A percentile compares a stretch with the other conserved stretches of the same genome.
These are phyloP conservation scores for Aporrectodea caliginosa DNA, from an alignment of 1,140 invertebrate genomes.

Conservation along the genomic window DNA sequence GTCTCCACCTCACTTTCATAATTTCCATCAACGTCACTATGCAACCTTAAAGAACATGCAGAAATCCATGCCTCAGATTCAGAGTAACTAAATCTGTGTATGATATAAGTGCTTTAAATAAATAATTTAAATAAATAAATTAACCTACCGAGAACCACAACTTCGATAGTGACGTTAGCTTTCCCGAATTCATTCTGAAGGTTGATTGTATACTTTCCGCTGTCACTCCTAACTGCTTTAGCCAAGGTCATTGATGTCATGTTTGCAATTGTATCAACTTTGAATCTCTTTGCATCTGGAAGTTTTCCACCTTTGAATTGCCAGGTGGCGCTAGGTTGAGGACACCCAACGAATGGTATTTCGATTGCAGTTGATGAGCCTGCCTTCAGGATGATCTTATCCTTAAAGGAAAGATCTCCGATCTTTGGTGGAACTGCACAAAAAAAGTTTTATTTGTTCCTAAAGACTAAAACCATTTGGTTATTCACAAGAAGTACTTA, in stretches of 20 bases:
- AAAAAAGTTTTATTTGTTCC: background rate
- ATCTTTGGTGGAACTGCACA: conserved; percentile 25
- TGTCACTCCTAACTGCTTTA: conserved; percentile 85
- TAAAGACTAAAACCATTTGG: background rate
- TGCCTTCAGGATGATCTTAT: conserved; percentile 33
- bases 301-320: conserved; percentile 77
- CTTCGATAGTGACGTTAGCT: conserved; percentile 87
- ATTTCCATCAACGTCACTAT: too few species aligned
- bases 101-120: too few species aligned
- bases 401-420: conserved; percentile 24
- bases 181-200: conserved; percentile 94
- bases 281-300: conserved; percentile 76
- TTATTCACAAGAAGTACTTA: background rate
- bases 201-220: conserved; percentile 86
- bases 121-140: too few species aligned
- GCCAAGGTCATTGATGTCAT: conserved; percentile 70
- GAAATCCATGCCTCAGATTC: too few species aligned
- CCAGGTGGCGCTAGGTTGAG: conserved; percentile 87
- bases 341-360: conserved; percentile 93
- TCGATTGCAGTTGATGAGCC: conserved; percentile 63
- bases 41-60: too few species aligned
- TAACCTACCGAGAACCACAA: conserved; percentile 81
- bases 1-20: too few species aligned
- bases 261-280: conserved; percentile 26
- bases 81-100: too few species aligned